Base-by-base conservation (phyloP, 1,140 invertebrate species). In the Magallana ariakensis region DNA sequence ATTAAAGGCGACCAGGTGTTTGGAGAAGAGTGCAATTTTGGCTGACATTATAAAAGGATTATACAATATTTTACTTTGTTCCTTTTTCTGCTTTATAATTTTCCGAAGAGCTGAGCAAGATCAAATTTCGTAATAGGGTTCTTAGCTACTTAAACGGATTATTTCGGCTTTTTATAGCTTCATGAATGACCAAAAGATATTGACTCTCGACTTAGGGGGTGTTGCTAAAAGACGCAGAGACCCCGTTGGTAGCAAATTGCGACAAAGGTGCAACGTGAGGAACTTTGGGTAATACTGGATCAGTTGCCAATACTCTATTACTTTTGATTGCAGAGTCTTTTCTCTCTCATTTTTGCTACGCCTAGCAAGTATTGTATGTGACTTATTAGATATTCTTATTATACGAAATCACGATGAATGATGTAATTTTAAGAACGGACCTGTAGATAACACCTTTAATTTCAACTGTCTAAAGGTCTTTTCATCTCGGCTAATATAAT, bases 131-230 rank as follows among this genome's bases (percentile, higher is more conserved):
- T 75, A 75, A 75, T 75, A 26, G 22, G 19, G 66, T 75, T 75
- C 66, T 75, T 75, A 75, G 66, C 66, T 75, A 75, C 66, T 75
- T 75, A 75, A 13, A 4, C 11, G 66, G 66, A 75, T 75, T 75
- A 75, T 75, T 13, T 26, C 22, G 66, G 26, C 10, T 75, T 75
- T 75, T 75, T 13, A 75, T 75, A 26, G 66, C 66, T 75, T 75
- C 33, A 75, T 75, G 66, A 75, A 75, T 75, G 66, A 75, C 66
- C 66, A 75, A 75, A 75, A 19, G 66, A 75, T 75, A 75, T 75
- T 75, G 66, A 75, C 66, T 75, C 66, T 75, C 66, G 66, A 75
- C 66, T 75, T 26, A 75, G 66, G 66, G 66, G 66, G 66, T 75
- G 66, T 75, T 33, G 9, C 66, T 13, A 26, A 33, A 75, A 75